Evolutionary conservation across 1,140 invertebrate genomes (phyloP), one percentile per base, ranked within the genome.

Genomic region (Gryllus bimaculatus): DNA sequence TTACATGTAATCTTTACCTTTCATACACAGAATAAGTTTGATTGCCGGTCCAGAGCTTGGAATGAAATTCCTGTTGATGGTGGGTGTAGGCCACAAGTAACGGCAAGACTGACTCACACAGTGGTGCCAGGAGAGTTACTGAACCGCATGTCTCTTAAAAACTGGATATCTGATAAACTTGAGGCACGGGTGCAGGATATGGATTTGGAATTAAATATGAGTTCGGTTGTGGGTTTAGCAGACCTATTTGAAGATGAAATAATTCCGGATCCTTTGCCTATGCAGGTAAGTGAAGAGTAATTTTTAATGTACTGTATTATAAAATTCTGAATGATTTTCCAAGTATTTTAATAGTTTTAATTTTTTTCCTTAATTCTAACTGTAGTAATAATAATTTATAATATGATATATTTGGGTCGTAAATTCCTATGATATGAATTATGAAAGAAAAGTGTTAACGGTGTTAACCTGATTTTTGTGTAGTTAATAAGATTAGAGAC

Each of bases 231-330:
- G 48, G 93, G 92, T 8, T 84, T 97, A 0, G 88, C 91, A 0
- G 95, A 96, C 84, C 89, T 97, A 75, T 88, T 93, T 8, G 95
- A 96, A 84, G 95, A 97, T 86, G 95, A 96, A 87, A 90, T 95
- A 48, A 88, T 94, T 48, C 89, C 91, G 1, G 90, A 90, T 80
- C 92, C 93, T 0, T 89, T 96, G 85, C 95, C 95, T 3, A 87
- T 96, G 81, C 89, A 94, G 86, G 92, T 96, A 84, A 84, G 83
- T 81, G 78, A 12, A 47, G 10, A 13, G 54, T 3, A 66, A 66
- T 13, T 66, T 66, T 66, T 66, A 13, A 1, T 54, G 49, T 54
- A 15, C 49, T 54, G 15, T 54, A 54, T 54, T 15, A 15, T 54
- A 54, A 10, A 66, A 3, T 66, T 66, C 7, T 66, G 18, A 66